Evolutionary conservation across 2,797 vertebrate species (phyloP).

Genomic region (Eospalax fontanierii): DNA sequence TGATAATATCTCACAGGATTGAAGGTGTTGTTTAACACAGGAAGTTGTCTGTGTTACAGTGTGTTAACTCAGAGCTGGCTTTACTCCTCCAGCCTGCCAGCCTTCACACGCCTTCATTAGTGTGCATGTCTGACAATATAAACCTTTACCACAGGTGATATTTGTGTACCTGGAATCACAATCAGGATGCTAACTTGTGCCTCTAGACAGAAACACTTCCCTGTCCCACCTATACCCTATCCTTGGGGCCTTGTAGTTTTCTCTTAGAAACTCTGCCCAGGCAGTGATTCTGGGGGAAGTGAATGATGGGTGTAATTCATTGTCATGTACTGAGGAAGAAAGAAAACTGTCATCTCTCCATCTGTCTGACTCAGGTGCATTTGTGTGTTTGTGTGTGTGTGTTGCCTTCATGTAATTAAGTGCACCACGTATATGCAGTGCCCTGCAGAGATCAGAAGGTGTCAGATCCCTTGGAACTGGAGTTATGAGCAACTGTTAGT

Average conservation of each 20-base stretch:
- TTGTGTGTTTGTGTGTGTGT: neutral
- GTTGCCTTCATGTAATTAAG: no score
- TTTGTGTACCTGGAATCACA: neutral
- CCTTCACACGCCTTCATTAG: fast-evolving
- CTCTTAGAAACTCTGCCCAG: neutral
- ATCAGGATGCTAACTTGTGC: neutral
- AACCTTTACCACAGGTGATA: neutral
- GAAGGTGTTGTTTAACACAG: neutral
- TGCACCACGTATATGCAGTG: no score
- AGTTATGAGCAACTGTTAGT: no score
- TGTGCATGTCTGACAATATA: neutral
- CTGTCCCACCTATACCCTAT: no score
- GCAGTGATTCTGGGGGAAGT: no score
- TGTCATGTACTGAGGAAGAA: neutral
- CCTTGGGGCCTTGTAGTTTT: neutral
- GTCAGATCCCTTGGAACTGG: no score
- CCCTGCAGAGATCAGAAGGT: no score
- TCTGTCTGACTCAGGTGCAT: neutral
- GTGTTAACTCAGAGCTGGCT: neutral
- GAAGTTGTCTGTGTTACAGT: neutral
- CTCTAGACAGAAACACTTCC: fast-evolving
- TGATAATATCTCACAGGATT: neutral
- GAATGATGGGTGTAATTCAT: neutral
- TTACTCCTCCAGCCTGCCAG: neutral
- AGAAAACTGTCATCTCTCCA: neutral